Percentiles rank a stretch among this genome's conserved stretches.
Conservation (phyloP, 2,797 vertebrate genomes). For the Linurgus olivaceus region DNA sequence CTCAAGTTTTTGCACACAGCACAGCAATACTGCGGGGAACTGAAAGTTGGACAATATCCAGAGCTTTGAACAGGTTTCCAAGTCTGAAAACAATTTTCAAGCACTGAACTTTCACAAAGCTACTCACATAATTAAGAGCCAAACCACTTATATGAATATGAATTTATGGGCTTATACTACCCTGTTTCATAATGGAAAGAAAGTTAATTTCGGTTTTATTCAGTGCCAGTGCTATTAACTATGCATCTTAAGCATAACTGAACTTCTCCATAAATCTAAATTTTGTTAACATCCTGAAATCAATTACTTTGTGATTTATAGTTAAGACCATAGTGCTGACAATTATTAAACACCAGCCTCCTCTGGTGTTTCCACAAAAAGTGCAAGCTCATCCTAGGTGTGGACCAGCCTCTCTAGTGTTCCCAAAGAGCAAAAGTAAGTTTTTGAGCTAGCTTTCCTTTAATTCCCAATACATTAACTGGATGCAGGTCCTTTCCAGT, state of each 20-base stretch:
- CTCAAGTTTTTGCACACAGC: neutral
- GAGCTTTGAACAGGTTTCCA: neutral
- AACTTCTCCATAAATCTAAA: slow-evolving; percentile 21
- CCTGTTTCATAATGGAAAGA: slow-evolving; percentile 1
- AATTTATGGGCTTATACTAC: neutral
- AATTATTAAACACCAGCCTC: neutral
- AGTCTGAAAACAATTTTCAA: neutral
- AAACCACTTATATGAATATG: neutral
- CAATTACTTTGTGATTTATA: slow-evolving; percentile 41
- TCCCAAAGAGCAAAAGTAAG: neutral
- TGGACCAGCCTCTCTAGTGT: neutral
- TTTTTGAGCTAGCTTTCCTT: neutral
- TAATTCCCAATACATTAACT: accelerated
- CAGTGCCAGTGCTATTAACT: neutral
- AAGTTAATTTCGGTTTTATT: neutral
- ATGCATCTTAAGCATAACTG: neutral
- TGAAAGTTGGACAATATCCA: neutral
- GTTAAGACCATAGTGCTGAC: neutral
- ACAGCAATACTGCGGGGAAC: neutral
- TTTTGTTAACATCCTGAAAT: slow-evolving; percentile 17
- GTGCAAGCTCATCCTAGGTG: neutral
- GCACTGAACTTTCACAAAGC: neutral
- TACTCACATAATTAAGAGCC: neutral
- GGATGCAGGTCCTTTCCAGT: neutral
- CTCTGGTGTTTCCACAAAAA: neutral